Base-by-base conservation (phyloP, 1,140 invertebrate genomes). In the Gryon sp. region DNA sequence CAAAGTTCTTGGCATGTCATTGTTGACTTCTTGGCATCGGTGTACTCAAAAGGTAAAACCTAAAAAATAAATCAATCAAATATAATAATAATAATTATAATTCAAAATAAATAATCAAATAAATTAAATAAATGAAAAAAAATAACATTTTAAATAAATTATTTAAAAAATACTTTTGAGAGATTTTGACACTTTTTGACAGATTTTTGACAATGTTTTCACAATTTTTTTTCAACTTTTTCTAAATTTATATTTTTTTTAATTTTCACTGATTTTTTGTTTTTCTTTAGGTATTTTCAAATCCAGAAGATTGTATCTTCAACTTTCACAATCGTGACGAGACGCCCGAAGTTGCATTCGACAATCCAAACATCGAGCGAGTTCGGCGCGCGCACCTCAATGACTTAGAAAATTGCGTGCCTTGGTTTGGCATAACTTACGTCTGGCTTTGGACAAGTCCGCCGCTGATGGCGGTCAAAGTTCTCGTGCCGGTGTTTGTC, bases 331-430 rank as follows among this genome's bases (percentile, higher is more conserved):
- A 30, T 6, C 26, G 50, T 9, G 11, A 66, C 0, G 63, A 68
- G 15, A 68, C 55, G 14, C 38, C 62, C 0, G 90, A 91, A 70
- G 85, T 91, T 4, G 80, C 77, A 36, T 87, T 80, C 32, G 88
- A 90, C 62, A 90, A 92, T 76, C 85, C 86, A 3, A 90, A 92
- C 73, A 84, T 92, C 0, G 92, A 92, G 78, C 88, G 92, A 62
- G 87, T 91, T 8, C 87, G 89, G 16, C 92, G 93, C 74, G 91
- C 92, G 9, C 93, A 94, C 80, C 83, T 90, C 46, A 94, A 94
- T 78, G 93, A 94, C 79, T 70, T 94, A 45, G 93, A 94, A 82
- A 94, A 93, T 73, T 90, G 94, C 57, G 80, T 92, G 6, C 88
- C 91, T 2, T 94, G 93, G 87, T 88, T 93, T 5, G 76, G 90